Evolutionary conservation across 2,888 invertebrate species (phyloP).

Genomic region (Aspidiotus destructor): DNA sequence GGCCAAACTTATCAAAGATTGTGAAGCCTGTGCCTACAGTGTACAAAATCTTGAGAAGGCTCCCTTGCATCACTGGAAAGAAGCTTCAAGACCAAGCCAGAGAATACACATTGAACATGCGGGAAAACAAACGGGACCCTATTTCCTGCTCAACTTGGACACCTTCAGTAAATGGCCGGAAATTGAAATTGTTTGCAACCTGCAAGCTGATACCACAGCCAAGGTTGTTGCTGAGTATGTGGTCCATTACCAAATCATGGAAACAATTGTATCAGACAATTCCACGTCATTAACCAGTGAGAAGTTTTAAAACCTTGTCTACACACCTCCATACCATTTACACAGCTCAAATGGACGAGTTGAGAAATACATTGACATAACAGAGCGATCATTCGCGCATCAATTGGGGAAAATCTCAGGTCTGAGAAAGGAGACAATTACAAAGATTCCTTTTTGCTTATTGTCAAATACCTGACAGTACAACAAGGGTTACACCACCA

Average conservation of each 20-base stretch:
- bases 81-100: background rate
- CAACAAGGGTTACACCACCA: background rate
- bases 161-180: background rate
- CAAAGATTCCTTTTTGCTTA: background rate
- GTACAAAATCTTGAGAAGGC: background rate
- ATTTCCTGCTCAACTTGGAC: background rate
- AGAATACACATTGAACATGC: constrained; percentile 8
- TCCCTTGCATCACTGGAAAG: background rate
- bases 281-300: constrained; percentile 2
- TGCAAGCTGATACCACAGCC: background rate
- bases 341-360: constrained; percentile 11
- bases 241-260: constrained; percentile 10
- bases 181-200: background rate
- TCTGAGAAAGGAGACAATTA: background rate
- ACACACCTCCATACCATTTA: constrained; percentile 1
- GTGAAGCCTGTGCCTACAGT: background rate
- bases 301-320: constrained; percentile 1
- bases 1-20: constrained; percentile 1
- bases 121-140: background rate
- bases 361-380: background rate
- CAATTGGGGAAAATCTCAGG: background rate
- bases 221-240: constrained; percentile 14
- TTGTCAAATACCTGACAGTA: background rate
- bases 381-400: background rate
- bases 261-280: constrained; percentile 15